Conservation (phyloP, 2,113 vertebrate genomes). For the Cephalopterus ornatus region DNA sequence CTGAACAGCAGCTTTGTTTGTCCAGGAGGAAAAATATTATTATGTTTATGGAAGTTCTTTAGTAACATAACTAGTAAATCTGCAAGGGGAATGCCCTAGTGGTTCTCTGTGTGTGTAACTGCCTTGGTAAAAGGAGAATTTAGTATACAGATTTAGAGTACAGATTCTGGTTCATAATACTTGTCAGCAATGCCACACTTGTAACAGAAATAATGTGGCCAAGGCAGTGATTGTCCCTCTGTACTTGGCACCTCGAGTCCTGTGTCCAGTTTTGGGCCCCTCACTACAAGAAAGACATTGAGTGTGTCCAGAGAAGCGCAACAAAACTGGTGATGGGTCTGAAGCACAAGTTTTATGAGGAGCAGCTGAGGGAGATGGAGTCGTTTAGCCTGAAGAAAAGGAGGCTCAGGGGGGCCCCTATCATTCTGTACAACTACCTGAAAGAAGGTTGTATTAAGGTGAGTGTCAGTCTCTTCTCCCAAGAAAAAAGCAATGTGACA, state of each 20-base stretch:
- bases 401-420: neutral
- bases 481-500: neutral
- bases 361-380: neutral
- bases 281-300: neutral
- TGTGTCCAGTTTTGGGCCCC: neutral
- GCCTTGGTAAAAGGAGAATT: neutral
- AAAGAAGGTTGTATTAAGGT: neutral
- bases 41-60: neutral
- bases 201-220: neutral
- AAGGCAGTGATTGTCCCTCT: neutral
- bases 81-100: neutral
- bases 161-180: neutral
- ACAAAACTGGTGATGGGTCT: neutral
- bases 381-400: neutral
- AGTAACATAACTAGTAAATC: neutral
- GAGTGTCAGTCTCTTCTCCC: neutral
- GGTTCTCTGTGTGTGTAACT: neutral
- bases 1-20: neutral
- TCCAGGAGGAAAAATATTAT: neutral
- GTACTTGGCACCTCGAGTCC: neutral
- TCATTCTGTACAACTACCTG: neutral
- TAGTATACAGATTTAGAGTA: neutral
- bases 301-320: neutral
- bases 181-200: fast-evolving
- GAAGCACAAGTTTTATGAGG: neutral